Evolutionary conservation across 2,888 invertebrate genomes (phyloP), one percentile per base, ranked within the genome.

Genomic region (Lutraria lutraria): DNA sequence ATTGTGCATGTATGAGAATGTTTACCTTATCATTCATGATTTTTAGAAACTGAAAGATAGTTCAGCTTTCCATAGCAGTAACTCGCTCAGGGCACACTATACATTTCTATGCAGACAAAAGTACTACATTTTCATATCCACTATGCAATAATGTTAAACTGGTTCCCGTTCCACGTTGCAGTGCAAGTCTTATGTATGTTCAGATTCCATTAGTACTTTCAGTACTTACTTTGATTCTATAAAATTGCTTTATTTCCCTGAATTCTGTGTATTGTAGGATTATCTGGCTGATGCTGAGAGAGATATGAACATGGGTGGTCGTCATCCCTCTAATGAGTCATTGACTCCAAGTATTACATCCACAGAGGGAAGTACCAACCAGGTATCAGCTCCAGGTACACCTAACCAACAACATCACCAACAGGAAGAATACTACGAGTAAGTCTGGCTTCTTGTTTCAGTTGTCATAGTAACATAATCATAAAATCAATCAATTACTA

Each of bases 211-310:
- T n/a, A n/a, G n/a, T n/a, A n/a, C n/a, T n/a, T n/a, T n/a, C n/a
- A n/a, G n/a, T n/a, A n/a, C n/a, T n/a, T n/a, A n/a, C n/a, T n/a
- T n/a, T n/a, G n/a, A n/a, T n/a, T n/a, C n/a, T n/a, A n/a, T 54
- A 63, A 63, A 63, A 10, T 63, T 10, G 63, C 53, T 63, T 63
- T 63, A n/a, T 6, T n/a, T 63, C n/a, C 63, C 21, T 6, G 21
- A 21, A 0, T 63, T 63, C 3, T 68, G n/a, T 68, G n/a, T 68
- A 68, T 25, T 68, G 8, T 92, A 97, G 96, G 95, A 98, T 91
- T 98, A 98, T 96, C 97, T 99, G 93, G 98, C 98, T 56, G 98
- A 98, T 93, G 98, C 98, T 96, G 98, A 97, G 88, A 95, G 94
- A 80, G 91, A 90, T 25, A 89, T 91, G 89, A 81, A 68, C n/a